Evolutionary conservation across 64 coral and sea anemone genomes (phyloP).

Genomic region (Porites australiensis): DNA sequence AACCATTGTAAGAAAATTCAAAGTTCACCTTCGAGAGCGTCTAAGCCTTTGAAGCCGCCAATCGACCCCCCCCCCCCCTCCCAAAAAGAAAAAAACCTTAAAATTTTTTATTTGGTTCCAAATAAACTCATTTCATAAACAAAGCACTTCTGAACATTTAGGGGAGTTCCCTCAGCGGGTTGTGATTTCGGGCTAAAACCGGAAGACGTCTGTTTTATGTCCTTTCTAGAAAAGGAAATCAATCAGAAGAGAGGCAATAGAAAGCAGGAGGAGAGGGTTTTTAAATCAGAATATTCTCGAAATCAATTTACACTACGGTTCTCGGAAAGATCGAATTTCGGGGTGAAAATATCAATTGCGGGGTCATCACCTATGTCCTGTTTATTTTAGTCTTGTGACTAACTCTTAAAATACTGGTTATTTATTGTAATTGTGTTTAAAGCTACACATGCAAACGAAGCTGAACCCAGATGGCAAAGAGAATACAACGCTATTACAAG

Average conservation of each 20-base stretch:
- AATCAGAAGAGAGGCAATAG: neutral
- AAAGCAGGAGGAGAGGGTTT: neutral
- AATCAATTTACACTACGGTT: neutral
- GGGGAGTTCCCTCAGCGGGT: neutral
- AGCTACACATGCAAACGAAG: neutral
- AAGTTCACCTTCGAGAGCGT: too few species aligned
- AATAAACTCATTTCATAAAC: neutral
- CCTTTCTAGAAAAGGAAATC: neutral
- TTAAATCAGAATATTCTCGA: neutral
- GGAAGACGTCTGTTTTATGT: neutral
- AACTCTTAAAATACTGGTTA: neutral
- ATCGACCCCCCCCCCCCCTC: too few species aligned
- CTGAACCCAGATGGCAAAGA: slow-evolving; percentile 1
- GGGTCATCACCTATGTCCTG: neutral
- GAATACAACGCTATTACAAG: neutral
- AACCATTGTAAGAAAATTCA: too few species aligned
- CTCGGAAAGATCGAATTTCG: neutral
- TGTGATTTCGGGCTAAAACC: neutral
- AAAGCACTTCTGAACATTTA: neutral
- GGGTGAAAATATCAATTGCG: neutral
- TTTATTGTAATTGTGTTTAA: neutral
- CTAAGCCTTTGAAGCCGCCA: too few species aligned
- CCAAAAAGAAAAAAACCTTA: too few species aligned
- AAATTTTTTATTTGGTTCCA: too few species aligned
- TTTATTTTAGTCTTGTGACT: neutral